These are phyloP conservation scores for Leptopilina clavipes DNA, from an alignment of 1,140 invertebrate species.

Conservation along the genomic window DNA sequence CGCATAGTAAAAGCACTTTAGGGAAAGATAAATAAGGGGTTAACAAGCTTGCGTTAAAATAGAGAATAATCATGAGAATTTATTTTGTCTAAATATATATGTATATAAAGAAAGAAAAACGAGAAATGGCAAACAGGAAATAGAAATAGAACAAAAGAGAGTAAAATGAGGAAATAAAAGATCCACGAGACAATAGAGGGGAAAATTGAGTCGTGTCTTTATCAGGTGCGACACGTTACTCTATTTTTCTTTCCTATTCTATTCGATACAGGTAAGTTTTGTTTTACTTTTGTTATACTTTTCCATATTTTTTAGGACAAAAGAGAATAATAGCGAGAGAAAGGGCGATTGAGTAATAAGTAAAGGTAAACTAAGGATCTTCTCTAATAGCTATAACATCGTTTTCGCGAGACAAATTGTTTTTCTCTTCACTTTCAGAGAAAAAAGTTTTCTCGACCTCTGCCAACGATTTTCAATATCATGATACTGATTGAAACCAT, in stretches of 20 bases:
- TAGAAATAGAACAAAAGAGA: background rate
- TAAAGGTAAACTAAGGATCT: background rate
- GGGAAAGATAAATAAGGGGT: background rate
- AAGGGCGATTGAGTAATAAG: conserved; percentile 1
- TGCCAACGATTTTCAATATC: background rate
- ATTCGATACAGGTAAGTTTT: no score
- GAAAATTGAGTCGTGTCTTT: conserved; percentile 7
- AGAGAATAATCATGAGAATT: background rate
- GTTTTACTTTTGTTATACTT: conserved; percentile 3
- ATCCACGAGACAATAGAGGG: background rate
- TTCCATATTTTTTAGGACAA: background rate
- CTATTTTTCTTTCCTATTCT: no score
- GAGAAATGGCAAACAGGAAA: background rate
- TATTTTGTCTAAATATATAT: background rate
- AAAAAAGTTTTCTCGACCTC: background rate
- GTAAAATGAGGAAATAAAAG: background rate
- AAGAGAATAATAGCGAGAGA: background rate
- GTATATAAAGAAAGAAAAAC: background rate
- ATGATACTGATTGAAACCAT: background rate
- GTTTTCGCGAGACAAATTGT: conserved; percentile 20
- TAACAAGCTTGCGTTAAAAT: background rate
- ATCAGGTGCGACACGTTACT: background rate
- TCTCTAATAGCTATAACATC: background rate
- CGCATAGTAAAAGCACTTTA: conserved; percentile 8
- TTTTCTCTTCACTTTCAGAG: background rate